These are phyloP conservation scores for Drosophila sproati DNA, from an alignment of 1,140 invertebrate genomes.

Conservation along the genomic window DNA sequence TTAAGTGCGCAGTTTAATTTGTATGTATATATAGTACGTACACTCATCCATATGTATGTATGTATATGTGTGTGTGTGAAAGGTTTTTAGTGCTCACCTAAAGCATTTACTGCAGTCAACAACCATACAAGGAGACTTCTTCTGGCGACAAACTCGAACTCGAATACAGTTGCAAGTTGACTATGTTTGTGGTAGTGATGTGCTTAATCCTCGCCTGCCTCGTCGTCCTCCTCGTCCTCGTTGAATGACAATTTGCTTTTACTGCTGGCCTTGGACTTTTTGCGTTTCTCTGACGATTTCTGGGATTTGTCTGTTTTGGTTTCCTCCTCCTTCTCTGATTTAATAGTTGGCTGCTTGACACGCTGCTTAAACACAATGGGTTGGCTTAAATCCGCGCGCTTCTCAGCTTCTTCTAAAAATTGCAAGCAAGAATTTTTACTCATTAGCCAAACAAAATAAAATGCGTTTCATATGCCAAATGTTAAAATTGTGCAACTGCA, in stretches of 20 bases:
- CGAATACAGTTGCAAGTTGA: too few species aligned
- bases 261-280: constrained; percentile 56
- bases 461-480: too few species aligned
- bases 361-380: constrained; percentile 76
- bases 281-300: constrained; percentile 49
- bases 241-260: constrained; percentile 74
- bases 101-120: constrained; percentile 44
- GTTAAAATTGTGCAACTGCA: background rate
- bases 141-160: background rate
- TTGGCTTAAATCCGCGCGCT: constrained; percentile 71
- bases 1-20: constrained; percentile 48
- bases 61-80: constrained; percentile 14
- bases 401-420: constrained; percentile 71
- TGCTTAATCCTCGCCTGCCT: constrained; percentile 53
- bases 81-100: constrained; percentile 46
- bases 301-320: constrained; percentile 28
- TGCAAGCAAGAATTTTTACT: constrained; percentile 8
- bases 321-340: constrained; percentile 15
- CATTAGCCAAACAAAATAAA: constrained; percentile 15
- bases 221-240: constrained; percentile 77
- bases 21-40: background rate
- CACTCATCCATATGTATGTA: background rate
- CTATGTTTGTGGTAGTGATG: background rate
- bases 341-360: constrained; percentile 51
- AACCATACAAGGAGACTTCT: constrained; percentile 28